phyloP scores from a whole-genome alignment of 2,797 vertebrate genomes.

The Parauchenoglanis ngamensis region DNA sequence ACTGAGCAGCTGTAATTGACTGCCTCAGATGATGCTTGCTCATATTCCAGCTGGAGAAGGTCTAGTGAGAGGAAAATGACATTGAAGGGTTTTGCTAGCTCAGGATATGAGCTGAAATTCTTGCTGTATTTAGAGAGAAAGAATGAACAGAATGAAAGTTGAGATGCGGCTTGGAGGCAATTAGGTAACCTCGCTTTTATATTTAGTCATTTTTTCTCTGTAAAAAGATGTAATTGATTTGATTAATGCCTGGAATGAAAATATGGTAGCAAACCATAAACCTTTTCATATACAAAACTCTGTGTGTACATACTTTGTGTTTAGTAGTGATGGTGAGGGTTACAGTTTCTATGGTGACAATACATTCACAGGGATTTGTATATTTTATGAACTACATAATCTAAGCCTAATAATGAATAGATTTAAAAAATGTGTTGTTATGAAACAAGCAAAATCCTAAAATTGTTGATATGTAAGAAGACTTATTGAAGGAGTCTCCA shows the following conservation, averaged over 20 bases:
- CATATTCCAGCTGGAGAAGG: conserved; percentile 4
- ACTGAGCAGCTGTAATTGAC: conserved; percentile 11
- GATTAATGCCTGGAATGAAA: not conserved
- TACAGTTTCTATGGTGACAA: not conserved
- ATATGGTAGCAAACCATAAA: not conserved
- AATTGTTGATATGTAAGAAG: not conserved
- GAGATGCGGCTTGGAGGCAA: not conserved
- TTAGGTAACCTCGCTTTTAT: not conserved
- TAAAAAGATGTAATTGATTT: not conserved
- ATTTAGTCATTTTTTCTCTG: not conserved
- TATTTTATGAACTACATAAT: not conserved
- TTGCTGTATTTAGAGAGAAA: not conserved
- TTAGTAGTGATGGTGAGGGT: not conserved
- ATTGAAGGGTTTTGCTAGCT: not conserved
- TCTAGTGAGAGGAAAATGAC: not conserved
- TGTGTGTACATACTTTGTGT: not conserved
- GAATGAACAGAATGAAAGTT: not conserved
- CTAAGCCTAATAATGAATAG: not conserved
- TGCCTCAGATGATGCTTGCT: not conserved
- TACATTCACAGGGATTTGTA: not conserved
- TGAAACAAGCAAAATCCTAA: not conserved
- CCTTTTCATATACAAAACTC: not conserved
- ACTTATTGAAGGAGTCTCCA: not conserved
- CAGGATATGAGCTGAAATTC: not conserved
- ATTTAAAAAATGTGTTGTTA: not conserved